Evolutionary conservation across 2,888 invertebrate genomes (phyloP).

Genomic region (Lochmaea crataegi): DNA sequence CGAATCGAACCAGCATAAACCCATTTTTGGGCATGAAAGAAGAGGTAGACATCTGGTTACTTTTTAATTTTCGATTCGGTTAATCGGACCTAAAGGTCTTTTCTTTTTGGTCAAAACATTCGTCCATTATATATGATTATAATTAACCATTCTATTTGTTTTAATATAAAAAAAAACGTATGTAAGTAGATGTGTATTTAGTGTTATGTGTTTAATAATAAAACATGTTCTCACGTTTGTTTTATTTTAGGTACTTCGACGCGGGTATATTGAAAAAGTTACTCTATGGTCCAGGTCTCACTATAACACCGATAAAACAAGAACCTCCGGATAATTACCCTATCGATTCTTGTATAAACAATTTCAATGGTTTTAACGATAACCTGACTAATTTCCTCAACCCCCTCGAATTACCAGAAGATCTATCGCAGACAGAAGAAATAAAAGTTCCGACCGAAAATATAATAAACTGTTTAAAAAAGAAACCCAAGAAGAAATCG

Average conservation of each 20-base stretch:
- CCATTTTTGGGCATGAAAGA: too few relatives aligned
- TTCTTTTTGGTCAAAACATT: too few relatives aligned
- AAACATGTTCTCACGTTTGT: constrained; percentile 24
- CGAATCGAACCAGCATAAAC: too few relatives aligned
- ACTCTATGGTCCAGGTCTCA: constrained; percentile 51
- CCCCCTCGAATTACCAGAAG: constrained; percentile 29
- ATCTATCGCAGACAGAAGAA: background rate
- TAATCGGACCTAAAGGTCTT: too few relatives aligned
- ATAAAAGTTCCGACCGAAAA: constrained; percentile 28
- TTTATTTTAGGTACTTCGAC: constrained; percentile 53
- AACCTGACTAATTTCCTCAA: constrained; percentile 35
- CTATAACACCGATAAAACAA: constrained; percentile 50
- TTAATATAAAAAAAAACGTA: background rate
- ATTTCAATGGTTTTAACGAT: constrained; percentile 19
- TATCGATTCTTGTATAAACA: constrained; percentile 10
- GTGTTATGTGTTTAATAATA: background rate
- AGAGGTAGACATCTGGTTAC: too few relatives aligned
- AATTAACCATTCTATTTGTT: background rate
- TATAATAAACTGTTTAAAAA: constrained; percentile 46
- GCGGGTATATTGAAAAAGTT: constrained; percentile 51
- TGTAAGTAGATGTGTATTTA: constrained; percentile 35
- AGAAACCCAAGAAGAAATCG: constrained; percentile 36
- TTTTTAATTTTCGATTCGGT: too few relatives aligned
- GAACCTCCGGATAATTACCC: constrained; percentile 32
- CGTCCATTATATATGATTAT: too few relatives aligned